phyloP scores from a whole-genome alignment of 2,888 invertebrate species.

The Apodemia zela region DNA sequence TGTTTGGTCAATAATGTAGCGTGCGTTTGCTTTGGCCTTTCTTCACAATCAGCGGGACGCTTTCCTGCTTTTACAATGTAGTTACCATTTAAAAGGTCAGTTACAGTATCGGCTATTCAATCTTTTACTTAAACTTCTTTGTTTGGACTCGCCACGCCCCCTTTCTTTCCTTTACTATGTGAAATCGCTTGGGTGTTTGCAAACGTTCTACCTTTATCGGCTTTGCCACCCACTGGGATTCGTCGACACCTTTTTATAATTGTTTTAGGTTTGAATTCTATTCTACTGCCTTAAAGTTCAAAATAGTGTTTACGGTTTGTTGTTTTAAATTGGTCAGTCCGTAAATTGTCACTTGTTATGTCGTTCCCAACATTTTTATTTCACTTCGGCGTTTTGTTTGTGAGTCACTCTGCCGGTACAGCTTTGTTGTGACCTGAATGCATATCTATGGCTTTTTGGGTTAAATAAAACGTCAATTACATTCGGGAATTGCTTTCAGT shows the following conservation, averaged over 20 bases:
- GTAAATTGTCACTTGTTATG: conserved; percentile 52
- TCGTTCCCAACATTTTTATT: conserved; percentile 54
- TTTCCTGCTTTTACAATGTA: conserved; percentile 56
- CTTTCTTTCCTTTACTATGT: conserved; percentile 50
- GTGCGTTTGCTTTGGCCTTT: conserved; percentile 32
- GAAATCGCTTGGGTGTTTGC: conserved; percentile 59
- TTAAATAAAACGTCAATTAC: conserved; percentile 49
- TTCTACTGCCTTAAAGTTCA: conserved; percentile 30
- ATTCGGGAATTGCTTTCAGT: conserved; percentile 38
- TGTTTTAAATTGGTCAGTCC: conserved; percentile 34
- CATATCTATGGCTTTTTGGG: conserved; percentile 47
- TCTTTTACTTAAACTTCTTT: conserved; percentile 47
- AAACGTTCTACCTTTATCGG: conserved; percentile 63
- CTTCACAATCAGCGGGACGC: conserved; percentile 59
- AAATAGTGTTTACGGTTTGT: conserved; percentile 27
- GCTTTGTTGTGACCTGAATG: conserved; percentile 55
- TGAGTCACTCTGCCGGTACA: conserved; percentile 54
- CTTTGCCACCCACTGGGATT: conserved; percentile 61
- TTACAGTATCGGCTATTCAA: conserved; percentile 50
- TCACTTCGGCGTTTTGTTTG: conserved; percentile 49
- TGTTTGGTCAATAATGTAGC: conserved; percentile 61
- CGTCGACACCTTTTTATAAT: conserved; percentile 24
- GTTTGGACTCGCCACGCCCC: conserved; percentile 56
- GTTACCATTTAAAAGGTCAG: conserved; percentile 62
- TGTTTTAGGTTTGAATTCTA: conserved; percentile 24